Percentiles rank a stretch among this genome's conserved stretches.
phyloP scores from a whole-genome alignment of 2,888 invertebrate species.

The Xestia ashworthii region DNA sequence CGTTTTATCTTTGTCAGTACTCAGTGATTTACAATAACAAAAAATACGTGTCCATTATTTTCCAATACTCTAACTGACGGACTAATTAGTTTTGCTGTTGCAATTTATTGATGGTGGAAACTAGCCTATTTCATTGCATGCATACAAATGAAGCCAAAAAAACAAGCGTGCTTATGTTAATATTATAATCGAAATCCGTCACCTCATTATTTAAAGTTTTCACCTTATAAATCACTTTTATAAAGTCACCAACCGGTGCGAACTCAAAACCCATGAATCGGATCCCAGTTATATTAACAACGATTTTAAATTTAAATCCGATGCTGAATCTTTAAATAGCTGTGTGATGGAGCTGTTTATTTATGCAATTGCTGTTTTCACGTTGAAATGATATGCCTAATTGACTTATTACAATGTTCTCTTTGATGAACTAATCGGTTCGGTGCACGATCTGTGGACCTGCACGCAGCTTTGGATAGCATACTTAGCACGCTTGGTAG shows the following conservation, averaged over 20 bases:
- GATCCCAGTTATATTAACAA: conserved; percentile 71
- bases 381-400: conserved; percentile 79
- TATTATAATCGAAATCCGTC: conserved; percentile 20
- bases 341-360: conserved; percentile 78
- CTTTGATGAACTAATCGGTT: conserved; percentile 59
- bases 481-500: not conserved
- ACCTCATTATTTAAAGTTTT: conserved; percentile 51
- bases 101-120: too few species aligned
- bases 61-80: too few species aligned
- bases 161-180: not conserved
- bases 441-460: conserved; percentile 32
- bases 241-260: conserved; percentile 53
- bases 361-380: conserved; percentile 83
- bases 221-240: conserved; percentile 55
- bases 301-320: conserved; percentile 84
- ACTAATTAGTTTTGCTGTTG: too few species aligned
- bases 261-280: conserved; percentile 74
- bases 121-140: conserved; percentile 5
- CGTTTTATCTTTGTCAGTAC: too few species aligned
- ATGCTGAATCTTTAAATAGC: conserved; percentile 82
- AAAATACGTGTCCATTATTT: too few species aligned
- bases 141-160: conserved; percentile 14
- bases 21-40: too few species aligned
- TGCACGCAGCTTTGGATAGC: conserved; percentile 34
- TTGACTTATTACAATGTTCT: conserved; percentile 72